Conservation (phyloP, 2,888 invertebrate genomes). For the Rhyacophila evoluta region DNA sequence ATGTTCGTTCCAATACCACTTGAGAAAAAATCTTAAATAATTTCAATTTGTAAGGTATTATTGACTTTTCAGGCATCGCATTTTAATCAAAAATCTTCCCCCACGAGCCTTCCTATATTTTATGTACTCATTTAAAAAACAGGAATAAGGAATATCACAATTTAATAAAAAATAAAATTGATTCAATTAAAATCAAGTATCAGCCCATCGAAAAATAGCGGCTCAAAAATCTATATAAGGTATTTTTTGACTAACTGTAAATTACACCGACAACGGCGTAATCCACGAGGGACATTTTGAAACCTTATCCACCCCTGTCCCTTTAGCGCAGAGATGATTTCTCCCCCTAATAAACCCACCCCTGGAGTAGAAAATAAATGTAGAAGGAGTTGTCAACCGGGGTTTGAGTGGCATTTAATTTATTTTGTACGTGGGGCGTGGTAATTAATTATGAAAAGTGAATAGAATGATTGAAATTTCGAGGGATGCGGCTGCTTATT, state of each 20-base stretch:
- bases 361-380: not conserved
- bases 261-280: constrained; percentile 40
- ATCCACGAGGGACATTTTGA: constrained; percentile 38
- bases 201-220: not conserved
- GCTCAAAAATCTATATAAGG: constrained; percentile 7
- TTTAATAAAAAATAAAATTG: constrained; percentile 20
- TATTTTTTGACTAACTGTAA: constrained; percentile 32
- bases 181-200: constrained; percentile 18
- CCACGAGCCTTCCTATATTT: not conserved
- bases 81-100: not conserved
- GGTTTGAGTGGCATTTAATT: constrained; percentile 17
- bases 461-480: constrained; percentile 8
- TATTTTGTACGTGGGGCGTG: constrained; percentile 14
- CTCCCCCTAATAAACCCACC: constrained; percentile 14
- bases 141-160: not conserved
- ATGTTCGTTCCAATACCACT: too few relatives aligned
- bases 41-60: too few relatives aligned
- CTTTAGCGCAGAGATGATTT: constrained; percentile 19
- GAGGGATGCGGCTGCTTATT: not conserved
- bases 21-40: too few relatives aligned
- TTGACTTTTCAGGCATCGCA: not conserved
- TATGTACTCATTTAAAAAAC: not conserved
- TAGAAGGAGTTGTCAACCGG: constrained; percentile 24
- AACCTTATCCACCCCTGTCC: constrained; percentile 20
- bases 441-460: constrained; percentile 14